Evolutionary conservation across 1,140 invertebrate genomes (phyloP).

Genomic region (Aphidius gifuensis): DNA sequence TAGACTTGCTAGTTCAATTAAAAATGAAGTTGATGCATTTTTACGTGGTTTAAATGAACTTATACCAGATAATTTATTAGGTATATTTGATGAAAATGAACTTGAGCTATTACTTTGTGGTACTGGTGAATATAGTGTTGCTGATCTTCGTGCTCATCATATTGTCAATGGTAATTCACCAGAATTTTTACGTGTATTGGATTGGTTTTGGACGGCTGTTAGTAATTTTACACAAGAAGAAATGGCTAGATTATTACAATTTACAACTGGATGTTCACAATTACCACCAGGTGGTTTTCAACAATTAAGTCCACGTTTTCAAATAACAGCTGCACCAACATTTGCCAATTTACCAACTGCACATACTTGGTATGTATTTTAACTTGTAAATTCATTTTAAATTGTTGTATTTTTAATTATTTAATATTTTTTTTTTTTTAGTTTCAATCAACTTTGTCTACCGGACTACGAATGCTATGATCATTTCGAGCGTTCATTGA

Average conservation of each 20-base stretch:
- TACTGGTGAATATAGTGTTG: conserved; percentile 87
- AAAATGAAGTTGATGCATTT: conserved; percentile 84
- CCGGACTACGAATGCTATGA: conserved; percentile 93
- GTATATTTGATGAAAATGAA: conserved; percentile 96
- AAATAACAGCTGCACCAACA: conserved; percentile 84
- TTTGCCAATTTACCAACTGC: conserved; percentile 89
- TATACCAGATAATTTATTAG: conserved; percentile 87
- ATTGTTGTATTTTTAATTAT: not conserved
- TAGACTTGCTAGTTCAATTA: conserved; percentile 74
- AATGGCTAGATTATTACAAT: conserved; percentile 89
- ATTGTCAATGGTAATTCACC: conserved; percentile 79
- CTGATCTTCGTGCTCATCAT: conserved; percentile 86
- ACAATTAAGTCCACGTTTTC: conserved; percentile 86
- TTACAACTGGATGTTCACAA: conserved; percentile 90
- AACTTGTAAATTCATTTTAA: conserved; percentile 14
- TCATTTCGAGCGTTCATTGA: conserved; percentile 84
- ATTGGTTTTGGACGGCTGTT: conserved; percentile 94
- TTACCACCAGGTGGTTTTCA: conserved; percentile 86
- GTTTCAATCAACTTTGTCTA: conserved; percentile 94
- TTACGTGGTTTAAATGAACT: conserved; percentile 85
- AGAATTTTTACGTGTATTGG: conserved; percentile 79
- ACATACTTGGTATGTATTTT: conserved; percentile 75
- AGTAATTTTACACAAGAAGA: conserved; percentile 89
- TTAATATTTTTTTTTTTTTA: conserved; percentile 53
- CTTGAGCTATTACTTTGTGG: conserved; percentile 90